A percentile compares a stretch with the other conserved stretches of the same genome.
Conservation (phyloP, 2,888 invertebrate genomes). For the Molanna angustata region DNA sequence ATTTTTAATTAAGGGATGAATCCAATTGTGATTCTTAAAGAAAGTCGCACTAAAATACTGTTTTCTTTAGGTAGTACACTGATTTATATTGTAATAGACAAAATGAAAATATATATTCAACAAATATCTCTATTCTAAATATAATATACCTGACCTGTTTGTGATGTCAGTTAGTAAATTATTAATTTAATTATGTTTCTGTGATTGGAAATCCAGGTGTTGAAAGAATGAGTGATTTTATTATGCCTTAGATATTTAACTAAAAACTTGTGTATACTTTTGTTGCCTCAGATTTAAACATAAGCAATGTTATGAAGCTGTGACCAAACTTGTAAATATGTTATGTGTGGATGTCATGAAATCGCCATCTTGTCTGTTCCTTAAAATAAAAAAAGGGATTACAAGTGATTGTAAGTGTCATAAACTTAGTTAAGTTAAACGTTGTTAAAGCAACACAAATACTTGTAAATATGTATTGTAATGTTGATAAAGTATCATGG, state of each 20-base stretch:
- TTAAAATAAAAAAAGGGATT: conserved; percentile 9
- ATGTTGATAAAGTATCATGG: conserved; percentile 1
- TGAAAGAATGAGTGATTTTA: conserved; percentile 10
- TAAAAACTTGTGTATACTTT: conserved; percentile 11
- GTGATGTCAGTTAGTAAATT: too few species aligned
- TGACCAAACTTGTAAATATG: conserved; percentile 23
- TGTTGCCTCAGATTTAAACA: conserved; percentile 17
- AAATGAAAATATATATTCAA: too few species aligned
- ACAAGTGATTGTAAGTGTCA: conserved; percentile 31
- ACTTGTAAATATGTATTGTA: conserved; percentile 14
- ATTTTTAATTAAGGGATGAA: too few species aligned
- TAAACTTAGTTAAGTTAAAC: conserved; percentile 17
- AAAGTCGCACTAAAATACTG: too few species aligned
- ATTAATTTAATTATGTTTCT: conserved; percentile 14
- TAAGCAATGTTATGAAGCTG: conserved; percentile 25
- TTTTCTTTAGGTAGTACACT: too few species aligned
- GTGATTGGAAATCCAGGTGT: conserved; percentile 17
- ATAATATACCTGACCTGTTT: too few species aligned
- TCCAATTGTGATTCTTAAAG: too few species aligned
- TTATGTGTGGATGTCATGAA: conserved; percentile 14
- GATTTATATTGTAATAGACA: too few species aligned
- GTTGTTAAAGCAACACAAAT: conserved; percentile 4
- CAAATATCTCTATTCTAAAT: too few species aligned
- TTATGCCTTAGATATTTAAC: conserved; percentile 11
- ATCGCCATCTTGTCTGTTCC: conserved; percentile 22